These are phyloP conservation scores for Brachionus plicatilis DNA, from an alignment of 1,140 invertebrate genomes.

Conservation along the genomic window DNA sequence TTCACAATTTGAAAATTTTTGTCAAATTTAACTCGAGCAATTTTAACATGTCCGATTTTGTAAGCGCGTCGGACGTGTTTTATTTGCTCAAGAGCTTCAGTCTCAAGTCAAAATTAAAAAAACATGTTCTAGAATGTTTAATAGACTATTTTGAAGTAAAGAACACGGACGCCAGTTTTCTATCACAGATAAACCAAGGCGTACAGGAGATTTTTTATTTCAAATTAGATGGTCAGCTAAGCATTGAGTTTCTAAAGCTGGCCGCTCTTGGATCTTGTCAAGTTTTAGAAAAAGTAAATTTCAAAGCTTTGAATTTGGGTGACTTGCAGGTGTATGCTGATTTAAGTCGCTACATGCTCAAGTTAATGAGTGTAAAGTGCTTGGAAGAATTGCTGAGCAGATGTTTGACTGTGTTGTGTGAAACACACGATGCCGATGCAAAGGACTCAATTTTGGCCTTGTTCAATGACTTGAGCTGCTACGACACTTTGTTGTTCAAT, in stretches of 20 bases:
- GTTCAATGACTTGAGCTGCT: neutral
- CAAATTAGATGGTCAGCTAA: neutral
- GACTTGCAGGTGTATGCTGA: neutral
- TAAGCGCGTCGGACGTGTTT: neutral
- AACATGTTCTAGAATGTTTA: neutral
- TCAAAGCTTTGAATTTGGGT: neutral
- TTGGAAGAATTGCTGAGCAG: neutral
- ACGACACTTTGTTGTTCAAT: neutral
- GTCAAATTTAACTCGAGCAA: neutral
- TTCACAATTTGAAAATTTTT: neutral
- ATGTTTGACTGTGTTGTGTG: neutral
- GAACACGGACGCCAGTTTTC: neutral
- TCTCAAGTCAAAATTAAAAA: neutral
- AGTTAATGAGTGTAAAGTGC: neutral
- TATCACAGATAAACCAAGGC: neutral
- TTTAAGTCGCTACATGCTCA: neutral
- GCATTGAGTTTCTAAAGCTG: neutral
- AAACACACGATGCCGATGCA: neutral
- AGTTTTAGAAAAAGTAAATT: neutral
- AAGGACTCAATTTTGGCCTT: neutral
- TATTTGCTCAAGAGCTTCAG: slow-evolving; percentile 5
- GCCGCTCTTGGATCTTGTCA: neutral
- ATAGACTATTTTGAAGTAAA: neutral
- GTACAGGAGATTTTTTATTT: neutral
- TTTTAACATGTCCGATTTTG: neutral